Evolutionary conservation across 1,140 invertebrate genomes (phyloP), one percentile per base, ranked within the genome.

Genomic region (Mycetomoellerius zeteki): DNA sequence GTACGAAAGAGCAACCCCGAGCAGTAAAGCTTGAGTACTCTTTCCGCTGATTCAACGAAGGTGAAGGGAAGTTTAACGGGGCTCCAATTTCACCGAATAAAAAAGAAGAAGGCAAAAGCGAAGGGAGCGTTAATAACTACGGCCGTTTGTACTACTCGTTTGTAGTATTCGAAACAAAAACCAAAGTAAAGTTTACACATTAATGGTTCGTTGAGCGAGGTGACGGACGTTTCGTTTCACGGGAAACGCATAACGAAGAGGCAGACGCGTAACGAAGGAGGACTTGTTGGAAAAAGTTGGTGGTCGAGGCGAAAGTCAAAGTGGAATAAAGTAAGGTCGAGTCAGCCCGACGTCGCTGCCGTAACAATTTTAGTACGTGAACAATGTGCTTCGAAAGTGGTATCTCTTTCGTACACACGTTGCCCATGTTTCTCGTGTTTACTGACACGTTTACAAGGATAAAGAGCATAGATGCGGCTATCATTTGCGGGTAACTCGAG

Each of bases 381-480:
- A 56, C 52, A 30, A 75, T 56, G 80, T 84, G 37, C 80, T 21
- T n/a, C 80, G 54, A 75, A 73, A 60, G 54, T 37, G 69, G 33
- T 62, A 75, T 84, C 78, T 72, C 65, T 82, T 58, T 58, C 33
- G 65, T 27, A 24, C 64, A 81, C 16, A 71, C n/a, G 10, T 37
- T 24, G 21, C 14, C 10, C 30, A 21, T 71, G 37, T 47, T 10
- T 71, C 50, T 50, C 47, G 60, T 80, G n/a, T 71, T 71, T 81
- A 54, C 76, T 64, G 58, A 78, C 56, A 69, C 62, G 77, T 81
- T 81, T 81, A 69, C 64, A 60, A 72, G 52, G 78, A 81, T 81
- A 81, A 81, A 81, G 65, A 71, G 65, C 65, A 33, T n/a, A 50
- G 21, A 21, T 67, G 30, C 7, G 6, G 43, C 78, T 24, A 81